Base-by-base conservation (phyloP, 2,113 vertebrate species). In the Piprites chloris region DNA sequence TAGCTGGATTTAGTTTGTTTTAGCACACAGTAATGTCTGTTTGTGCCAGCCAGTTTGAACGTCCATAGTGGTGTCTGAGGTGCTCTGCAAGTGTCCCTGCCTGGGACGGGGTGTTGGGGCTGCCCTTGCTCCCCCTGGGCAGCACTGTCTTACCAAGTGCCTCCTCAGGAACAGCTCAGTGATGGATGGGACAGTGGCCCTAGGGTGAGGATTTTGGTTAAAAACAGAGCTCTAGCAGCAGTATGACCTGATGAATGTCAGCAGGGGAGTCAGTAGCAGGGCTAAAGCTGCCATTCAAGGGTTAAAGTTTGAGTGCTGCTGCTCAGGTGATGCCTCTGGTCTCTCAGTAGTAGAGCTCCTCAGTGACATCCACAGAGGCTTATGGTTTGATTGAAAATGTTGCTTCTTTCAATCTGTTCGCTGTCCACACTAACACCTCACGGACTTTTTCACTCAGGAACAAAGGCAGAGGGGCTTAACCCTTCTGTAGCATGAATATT, bases 391-490 rank as follows among this genome's bases (percentile, higher is more conserved):
- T 44, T 98, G 97, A 98, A 98, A 95, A 94, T 74, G 74, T 67
- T 93, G 91, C 95, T 93, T 87, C 78, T 92, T 97, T 96, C 95
- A 88, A 2, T 95, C 89, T 91, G 37, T 66, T 91, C 74, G 68
- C 86, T 77, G 93, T 94, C 86, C 77, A 85, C 22, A 33, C 90
- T 87, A 97, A 97, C 68, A 87, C 79, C 85, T 75, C 90, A 79
- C 73, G 82, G 95, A 94, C 92, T 74, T 89, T 93, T 95, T 91
- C 32, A 96, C 93, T 95, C 95, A 82, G 97, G 97, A 98, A 95
- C 93, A 98, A 98, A 98, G 97, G 96, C 46, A 35, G 95, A 92
- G 81, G 62, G 95, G 97, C 96, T 98, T 98, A 98, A 98, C 97
- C 97, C 98, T 97, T 96, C 97, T 87, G 87, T 90, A 87, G 82